phyloP scores from a whole-genome alignment of 2,113 vertebrate species.

The Chionis minor region DNA sequence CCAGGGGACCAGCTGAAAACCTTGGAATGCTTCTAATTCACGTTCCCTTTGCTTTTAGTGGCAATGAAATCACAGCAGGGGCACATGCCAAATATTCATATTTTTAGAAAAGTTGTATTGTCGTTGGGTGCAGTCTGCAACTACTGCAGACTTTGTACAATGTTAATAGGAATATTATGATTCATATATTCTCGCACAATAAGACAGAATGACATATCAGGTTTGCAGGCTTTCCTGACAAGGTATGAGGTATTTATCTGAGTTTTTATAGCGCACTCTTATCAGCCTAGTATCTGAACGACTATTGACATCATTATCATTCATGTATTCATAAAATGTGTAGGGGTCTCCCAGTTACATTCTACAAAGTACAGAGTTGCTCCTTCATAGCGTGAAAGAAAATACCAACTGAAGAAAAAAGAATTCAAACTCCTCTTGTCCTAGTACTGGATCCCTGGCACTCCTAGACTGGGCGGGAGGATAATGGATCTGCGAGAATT shows the following conservation, averaged over 20 bases:
- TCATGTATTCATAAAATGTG: slow-evolving; percentile 51
- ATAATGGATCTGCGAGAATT: slow-evolving; percentile 62
- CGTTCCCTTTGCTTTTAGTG: neutral
- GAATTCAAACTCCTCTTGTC: neutral
- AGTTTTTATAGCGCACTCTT: slow-evolving; percentile 34
- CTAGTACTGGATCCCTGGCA: neutral
- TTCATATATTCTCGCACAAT: slow-evolving; percentile 68
- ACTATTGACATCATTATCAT: slow-evolving; percentile 62
- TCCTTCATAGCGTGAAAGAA: neutral
- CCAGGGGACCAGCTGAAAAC: slow-evolving; percentile 50
- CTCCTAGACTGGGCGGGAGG: neutral
- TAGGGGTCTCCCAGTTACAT: slow-evolving; percentile 23
- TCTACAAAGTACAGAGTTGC: neutral
- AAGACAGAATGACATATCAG: slow-evolving; percentile 67
- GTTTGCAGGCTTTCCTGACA: slow-evolving; percentile 59
- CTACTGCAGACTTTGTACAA: slow-evolving; percentile 49
- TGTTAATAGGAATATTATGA: slow-evolving; percentile 64
- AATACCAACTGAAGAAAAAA: slow-evolving; percentile 4
- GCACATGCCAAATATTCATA: slow-evolving; percentile 15
- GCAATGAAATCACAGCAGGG: slow-evolving; percentile 35
- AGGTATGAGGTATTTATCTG: slow-evolving; percentile 63
- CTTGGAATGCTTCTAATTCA: neutral
- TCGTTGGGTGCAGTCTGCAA: slow-evolving; percentile 20
- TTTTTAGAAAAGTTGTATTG: slow-evolving; percentile 29
- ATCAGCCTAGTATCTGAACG: slow-evolving; percentile 46